Evolutionary conservation across 2,797 vertebrate genomes (phyloP).

Genomic region (Melopsittacus undulatus): DNA sequence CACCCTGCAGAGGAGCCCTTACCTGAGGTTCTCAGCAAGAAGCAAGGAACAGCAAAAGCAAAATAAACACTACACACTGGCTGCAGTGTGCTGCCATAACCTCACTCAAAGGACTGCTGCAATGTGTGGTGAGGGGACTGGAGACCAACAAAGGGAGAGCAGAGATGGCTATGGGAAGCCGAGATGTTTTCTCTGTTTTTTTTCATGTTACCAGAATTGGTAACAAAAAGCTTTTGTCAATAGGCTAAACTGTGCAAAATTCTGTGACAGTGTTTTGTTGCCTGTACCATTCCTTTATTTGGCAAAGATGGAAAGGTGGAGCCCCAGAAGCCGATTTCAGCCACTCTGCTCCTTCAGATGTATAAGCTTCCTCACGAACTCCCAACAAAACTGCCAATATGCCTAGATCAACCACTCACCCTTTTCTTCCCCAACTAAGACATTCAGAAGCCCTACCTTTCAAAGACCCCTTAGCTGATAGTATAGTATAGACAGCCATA

Average conservation of each 20-base stretch:
- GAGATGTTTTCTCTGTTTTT: background rate
- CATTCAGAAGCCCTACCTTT: background rate
- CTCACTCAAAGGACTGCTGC: background rate
- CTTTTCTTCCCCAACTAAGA: background rate
- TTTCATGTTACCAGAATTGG: background rate
- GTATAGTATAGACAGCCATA: background rate
- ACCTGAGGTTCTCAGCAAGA: fast-evolving
- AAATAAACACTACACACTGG: background rate
- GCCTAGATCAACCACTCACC: background rate
- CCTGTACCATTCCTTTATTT: background rate
- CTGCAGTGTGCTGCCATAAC: background rate
- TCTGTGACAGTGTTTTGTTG: background rate
- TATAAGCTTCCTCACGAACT: background rate
- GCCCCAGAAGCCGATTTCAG: background rate
- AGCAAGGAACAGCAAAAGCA: background rate
- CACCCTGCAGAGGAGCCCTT: fast-evolving
- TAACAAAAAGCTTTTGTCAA: background rate
- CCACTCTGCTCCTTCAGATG: background rate
- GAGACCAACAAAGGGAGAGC: background rate
- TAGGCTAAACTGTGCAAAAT: background rate
- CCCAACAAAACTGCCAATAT: background rate
- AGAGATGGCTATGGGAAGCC: fast-evolving
- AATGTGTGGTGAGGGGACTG: background rate
- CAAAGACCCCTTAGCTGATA: background rate
- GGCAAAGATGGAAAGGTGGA: background rate